Evolutionary conservation across 2,888 invertebrate genomes (phyloP), one percentile per base, ranked within the genome.

Genomic region (Leptarthrus brevirostris): DNA sequence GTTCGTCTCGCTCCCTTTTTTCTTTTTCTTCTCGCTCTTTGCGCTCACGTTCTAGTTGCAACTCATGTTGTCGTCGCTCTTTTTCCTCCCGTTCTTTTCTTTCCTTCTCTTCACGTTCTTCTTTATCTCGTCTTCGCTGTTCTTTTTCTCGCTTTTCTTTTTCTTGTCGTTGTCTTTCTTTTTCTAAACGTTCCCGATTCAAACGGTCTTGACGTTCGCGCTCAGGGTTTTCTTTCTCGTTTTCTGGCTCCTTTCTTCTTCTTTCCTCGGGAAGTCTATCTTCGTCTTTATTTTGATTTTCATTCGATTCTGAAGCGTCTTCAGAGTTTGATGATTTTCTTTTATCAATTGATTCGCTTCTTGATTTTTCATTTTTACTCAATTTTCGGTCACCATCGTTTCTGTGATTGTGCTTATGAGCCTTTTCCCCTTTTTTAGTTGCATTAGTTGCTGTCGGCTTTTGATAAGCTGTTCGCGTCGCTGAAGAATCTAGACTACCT

Each of bases 241-340:
- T n/a, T 56, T 83, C 84, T 77, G 84, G 84, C 76, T 83, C 84
- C 78, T 85, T 78, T 79, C 80, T 81, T 77, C 77, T 77, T 16
- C 77, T 78, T 53, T 77, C 82, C 73, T 80, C 82, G 22, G 81
- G 76, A 18, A 79, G 80, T 49, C 79, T 79, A 26, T 81, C 83
- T 53, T 79, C 81, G 14, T 79, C 79, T 44, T 73, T 81, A 77
- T 20, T 77, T 40, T 78, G 77, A n/a, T 76, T 73, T 40, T 80
- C 79, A 3, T 8, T 75, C 14, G 77, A 74, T 22, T 78, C 74
- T 16, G 53, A 20, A 16, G 47, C 52, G 14, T 58, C 71, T 30
- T 76, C 74, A 12, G 71, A 54, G 66, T 49, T 18, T 10, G 54
- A 72, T 8, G 74, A 36, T 74, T 76, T 76, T 73, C 74, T 73